phyloP scores from a whole-genome alignment of 1,140 invertebrate species.

The Reticulitermes speratus region DNA sequence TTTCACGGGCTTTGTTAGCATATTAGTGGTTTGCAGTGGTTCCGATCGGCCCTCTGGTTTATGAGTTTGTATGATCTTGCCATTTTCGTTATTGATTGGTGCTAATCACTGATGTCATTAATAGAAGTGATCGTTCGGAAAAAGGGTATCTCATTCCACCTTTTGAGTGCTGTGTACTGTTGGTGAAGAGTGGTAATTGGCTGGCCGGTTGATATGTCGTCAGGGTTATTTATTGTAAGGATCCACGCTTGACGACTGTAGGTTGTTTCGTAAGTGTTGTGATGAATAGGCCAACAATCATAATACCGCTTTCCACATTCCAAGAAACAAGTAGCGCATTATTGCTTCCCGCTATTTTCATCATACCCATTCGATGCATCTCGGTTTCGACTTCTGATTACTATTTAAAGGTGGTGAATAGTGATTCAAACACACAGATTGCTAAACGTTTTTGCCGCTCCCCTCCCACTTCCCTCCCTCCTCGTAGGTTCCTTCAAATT shows the following conservation, averaged over 20 bases:
- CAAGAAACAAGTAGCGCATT: neutral
- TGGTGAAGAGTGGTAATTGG: neutral
- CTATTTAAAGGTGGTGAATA: neutral
- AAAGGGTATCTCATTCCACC: neutral
- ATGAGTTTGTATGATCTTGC: neutral
- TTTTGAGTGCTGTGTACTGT: neutral
- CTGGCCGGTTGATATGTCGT: neutral
- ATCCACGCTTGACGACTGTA: neutral
- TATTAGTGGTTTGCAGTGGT: neutral
- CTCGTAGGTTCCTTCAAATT: constrained; percentile 19
- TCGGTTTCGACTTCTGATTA: neutral
- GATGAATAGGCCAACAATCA: neutral
- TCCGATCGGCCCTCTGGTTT: neutral
- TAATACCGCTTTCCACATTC: neutral
- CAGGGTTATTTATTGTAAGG: neutral
- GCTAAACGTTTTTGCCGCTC: constrained; percentile 6
- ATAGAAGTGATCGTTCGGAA: neutral
- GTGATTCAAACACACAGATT: constrained; percentile 26
- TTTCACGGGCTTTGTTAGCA: neutral
- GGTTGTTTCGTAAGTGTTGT: neutral
- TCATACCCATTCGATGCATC: neutral
- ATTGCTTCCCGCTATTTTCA: neutral
- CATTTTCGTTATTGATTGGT: neutral
- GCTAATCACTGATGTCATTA: neutral
- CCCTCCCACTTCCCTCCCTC: neutral